Conservation (phyloP, 1,140 invertebrate species). For the Drosophila punjabiensis region DNA sequence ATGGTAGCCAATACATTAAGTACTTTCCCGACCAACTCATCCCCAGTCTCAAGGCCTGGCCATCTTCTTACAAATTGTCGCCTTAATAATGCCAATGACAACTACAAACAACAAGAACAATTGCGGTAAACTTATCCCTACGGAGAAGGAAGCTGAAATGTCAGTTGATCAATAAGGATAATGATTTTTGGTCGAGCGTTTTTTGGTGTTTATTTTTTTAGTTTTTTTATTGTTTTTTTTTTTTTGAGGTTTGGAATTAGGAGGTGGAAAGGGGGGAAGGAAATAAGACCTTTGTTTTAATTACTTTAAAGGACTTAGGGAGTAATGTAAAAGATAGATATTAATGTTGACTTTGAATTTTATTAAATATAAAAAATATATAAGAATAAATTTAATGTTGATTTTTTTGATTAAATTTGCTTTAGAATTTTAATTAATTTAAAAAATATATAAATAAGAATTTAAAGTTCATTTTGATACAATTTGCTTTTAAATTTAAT, state of each 20-base stretch:
- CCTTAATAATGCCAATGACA: conserved; percentile 57
- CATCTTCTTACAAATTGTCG: conserved; percentile 48
- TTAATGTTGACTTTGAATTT: not conserved
- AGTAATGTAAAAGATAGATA: too few relatives aligned
- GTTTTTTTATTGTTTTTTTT: not conserved
- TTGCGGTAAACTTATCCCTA: conserved; percentile 16
- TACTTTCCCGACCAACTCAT: conserved; percentile 47
- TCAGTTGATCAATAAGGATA: conserved; percentile 50
- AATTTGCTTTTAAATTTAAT: too few relatives aligned
- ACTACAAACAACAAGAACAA: conserved; percentile 47
- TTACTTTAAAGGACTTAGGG: conserved; percentile 2
- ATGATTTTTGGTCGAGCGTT: conserved; percentile 12
- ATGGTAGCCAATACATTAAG: conserved; percentile 53
- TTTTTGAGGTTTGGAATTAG: not conserved
- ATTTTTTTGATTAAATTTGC: too few relatives aligned
- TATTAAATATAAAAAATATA: too few relatives aligned
- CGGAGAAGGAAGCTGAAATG: conserved; percentile 10
- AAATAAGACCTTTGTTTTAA: not conserved
- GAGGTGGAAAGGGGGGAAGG: not conserved
- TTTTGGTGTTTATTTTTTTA: conserved; percentile 2
- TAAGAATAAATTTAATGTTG: too few relatives aligned
- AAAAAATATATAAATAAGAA: too few relatives aligned
- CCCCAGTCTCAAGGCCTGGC: not conserved
- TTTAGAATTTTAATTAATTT: too few relatives aligned
- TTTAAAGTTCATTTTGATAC: too few relatives aligned